Percentiles rank a stretch among this genome's conserved stretches.
Conservation (phyloP, 2,797 vertebrate genomes). For the Microhierax caerulescens region DNA sequence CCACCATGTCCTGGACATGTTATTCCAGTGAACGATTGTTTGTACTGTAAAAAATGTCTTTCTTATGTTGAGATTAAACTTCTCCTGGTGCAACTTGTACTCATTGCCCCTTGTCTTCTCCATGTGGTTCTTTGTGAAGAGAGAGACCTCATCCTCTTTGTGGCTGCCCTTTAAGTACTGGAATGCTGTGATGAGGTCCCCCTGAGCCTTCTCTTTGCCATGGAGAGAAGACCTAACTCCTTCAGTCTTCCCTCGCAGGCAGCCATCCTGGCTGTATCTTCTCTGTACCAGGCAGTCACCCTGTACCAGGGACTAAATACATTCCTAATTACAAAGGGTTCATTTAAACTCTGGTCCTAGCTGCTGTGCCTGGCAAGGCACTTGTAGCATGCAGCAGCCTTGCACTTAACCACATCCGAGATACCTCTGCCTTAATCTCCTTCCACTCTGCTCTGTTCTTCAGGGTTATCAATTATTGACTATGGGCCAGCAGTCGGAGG, state of each 20-base stretch:
- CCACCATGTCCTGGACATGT: accelerated
- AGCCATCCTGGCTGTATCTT: neutral
- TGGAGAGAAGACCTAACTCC: neutral
- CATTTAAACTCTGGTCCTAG: neutral
- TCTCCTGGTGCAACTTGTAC: neutral
- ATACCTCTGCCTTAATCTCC: neutral
- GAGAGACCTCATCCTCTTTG: neutral
- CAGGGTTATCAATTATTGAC: neutral
- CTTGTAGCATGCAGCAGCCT: neutral
- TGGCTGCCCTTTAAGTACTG: neutral
- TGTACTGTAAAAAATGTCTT: neutral
- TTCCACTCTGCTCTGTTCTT: neutral
- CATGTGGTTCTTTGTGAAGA: neutral
- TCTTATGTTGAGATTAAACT: neutral
- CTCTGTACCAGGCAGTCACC: neutral
- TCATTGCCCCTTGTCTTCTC: neutral
- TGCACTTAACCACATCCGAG: neutral
- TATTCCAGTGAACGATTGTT: neutral
- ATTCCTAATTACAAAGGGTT: neutral
- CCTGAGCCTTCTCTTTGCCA: neutral
- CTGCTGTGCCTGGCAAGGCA: neutral
- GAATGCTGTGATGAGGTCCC: neutral
- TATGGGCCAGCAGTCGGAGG: neutral
- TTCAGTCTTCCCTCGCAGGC: neutral
- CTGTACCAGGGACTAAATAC: neutral